Conservation (phyloP, 2,888 invertebrate species). For the Alcis repandata region DNA sequence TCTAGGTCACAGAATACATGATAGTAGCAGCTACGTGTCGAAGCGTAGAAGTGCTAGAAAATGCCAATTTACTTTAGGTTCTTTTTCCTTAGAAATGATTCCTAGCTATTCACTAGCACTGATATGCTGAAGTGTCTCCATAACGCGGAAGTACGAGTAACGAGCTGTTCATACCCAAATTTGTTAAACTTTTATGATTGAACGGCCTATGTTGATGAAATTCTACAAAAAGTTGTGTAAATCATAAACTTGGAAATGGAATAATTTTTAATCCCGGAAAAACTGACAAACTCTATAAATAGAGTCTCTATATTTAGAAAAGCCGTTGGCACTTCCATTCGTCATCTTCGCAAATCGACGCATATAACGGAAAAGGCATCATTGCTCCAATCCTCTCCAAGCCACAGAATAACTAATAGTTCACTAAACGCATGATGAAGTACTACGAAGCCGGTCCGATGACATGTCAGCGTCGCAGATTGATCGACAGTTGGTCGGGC, state of each 20-base stretch:
- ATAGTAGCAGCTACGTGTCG: background rate
- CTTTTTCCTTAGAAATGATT: background rate
- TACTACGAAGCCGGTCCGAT: slow-evolving; percentile 60
- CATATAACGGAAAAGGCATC: slow-evolving; percentile 39
- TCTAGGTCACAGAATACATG: slow-evolving; percentile 31
- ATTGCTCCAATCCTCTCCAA: slow-evolving; percentile 40
- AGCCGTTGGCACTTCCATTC: background rate
- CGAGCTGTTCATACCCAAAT: no score
- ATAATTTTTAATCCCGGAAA: no score
- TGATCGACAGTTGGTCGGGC: slow-evolving; percentile 26
- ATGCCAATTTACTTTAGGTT: background rate
- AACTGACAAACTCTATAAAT: no score
- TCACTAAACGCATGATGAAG: background rate
- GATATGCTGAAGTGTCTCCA: no score
- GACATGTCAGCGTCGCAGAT: slow-evolving; percentile 54
- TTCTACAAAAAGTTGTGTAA: no score
- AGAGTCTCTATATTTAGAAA: no score
- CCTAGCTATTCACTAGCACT: no score
- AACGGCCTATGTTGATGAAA: no score
- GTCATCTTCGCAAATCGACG: background rate
- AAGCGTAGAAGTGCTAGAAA: background rate
- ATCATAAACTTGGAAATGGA: no score
- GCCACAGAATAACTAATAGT: slow-evolving; percentile 5
- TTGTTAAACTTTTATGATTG: no score
- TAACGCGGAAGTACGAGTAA: no score